These are phyloP conservation scores for Coleophora deauratella DNA, from an alignment of 2,888 invertebrate species.

Conservation along the genomic window DNA sequence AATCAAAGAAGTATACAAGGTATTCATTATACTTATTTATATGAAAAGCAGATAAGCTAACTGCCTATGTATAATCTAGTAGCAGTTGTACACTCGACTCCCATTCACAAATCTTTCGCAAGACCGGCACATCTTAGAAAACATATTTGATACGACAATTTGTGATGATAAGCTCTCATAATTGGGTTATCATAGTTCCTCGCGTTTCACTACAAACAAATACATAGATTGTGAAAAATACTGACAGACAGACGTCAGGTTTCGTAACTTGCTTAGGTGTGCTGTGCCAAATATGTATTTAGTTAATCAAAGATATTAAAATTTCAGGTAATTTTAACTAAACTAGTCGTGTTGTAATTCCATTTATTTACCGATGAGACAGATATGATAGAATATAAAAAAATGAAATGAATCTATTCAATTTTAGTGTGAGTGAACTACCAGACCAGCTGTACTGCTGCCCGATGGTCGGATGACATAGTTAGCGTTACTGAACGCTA, in stretches of 20 bases:
- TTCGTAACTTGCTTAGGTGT: conserved; percentile 6
- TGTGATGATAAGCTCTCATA: conserved; percentile 40
- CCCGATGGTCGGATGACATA: no score
- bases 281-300: not conserved
- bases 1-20: no score
- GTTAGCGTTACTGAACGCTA: no score
- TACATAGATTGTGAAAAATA: conserved; percentile 43
- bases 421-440: no score
- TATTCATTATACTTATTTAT: no score
- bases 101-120: conserved; percentile 26
- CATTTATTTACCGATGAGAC: no score
- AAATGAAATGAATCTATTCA: no score
- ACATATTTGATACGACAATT: conserved; percentile 39
- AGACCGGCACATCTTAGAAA: conserved; percentile 25
- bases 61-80: no score
- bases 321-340: conserved; percentile 1
- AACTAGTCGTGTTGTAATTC: not conserved
- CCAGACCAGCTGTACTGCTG: no score
- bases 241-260: conserved; percentile 4
- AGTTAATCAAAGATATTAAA: conserved; percentile 19
- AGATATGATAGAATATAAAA: no score
- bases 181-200: conserved; percentile 54
- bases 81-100: conserved; percentile 16
- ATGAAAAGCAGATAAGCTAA: no score
- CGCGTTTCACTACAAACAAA: conserved; percentile 45